Percentiles rank a stretch among this genome's conserved stretches.
These are phyloP conservation scores for Pristionchus maxplancki DNA, from an alignment of 2,888 invertebrate species.

Conservation along the genomic window DNA sequence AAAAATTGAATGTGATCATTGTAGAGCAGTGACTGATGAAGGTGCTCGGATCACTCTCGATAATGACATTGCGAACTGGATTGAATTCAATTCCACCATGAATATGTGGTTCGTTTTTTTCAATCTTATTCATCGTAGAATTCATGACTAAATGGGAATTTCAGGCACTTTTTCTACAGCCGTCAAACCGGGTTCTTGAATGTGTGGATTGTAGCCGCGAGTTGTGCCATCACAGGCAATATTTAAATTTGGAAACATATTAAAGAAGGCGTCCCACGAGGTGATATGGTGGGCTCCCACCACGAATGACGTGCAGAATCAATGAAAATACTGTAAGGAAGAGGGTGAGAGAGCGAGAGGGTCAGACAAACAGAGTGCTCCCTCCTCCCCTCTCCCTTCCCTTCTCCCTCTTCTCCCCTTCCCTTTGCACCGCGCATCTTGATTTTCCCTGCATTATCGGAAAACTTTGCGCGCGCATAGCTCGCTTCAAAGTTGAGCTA, in stretches of 20 bases:
- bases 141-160: background rate
- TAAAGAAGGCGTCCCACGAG: too few relatives aligned
- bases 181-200: background rate
- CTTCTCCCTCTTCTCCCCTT: too few relatives aligned
- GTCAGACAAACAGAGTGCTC: too few relatives aligned
- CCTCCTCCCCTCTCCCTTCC: too few relatives aligned
- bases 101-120: background rate
- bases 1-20: background rate
- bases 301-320: too few relatives aligned
- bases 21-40: background rate
- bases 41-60: background rate
- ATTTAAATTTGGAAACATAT: background rate
- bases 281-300: too few relatives aligned
- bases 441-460: too few relatives aligned
- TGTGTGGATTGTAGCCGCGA: background rate
- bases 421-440: too few relatives aligned
- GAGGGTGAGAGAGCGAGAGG: too few relatives aligned
- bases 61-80: background rate
- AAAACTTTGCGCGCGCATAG: too few relatives aligned
- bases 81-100: background rate
- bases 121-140: background rate
- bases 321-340: too few relatives aligned
- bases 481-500: too few relatives aligned
- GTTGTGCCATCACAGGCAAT: background rate
- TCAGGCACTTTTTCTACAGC: background rate